Conservation (phyloP, 1,140 invertebrate genomes). For the Drosophila erecta region DNA sequence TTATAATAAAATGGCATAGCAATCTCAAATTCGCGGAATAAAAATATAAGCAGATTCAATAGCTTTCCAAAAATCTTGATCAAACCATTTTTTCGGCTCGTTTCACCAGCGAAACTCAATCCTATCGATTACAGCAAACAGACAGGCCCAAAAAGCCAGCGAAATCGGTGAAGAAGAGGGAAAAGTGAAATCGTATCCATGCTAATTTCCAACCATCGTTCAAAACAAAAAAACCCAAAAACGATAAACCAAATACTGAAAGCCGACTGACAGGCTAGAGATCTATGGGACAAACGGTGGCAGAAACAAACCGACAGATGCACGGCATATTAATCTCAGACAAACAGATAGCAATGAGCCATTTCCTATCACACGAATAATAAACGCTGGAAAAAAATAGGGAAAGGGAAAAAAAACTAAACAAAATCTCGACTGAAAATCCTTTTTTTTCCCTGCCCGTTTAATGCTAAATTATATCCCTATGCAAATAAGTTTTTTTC, state of each 20-base stretch:
- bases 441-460: constrained; percentile 69
- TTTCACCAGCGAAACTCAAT: constrained; percentile 40
- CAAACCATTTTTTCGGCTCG: constrained; percentile 41
- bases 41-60: neutral
- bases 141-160: constrained; percentile 15
- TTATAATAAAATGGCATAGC: neutral
- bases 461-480: constrained; percentile 83
- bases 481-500: constrained; percentile 83
- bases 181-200: constrained; percentile 80
- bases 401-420: constrained; percentile 33
- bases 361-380: constrained; percentile 67
- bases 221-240: constrained; percentile 29
- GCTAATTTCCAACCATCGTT: constrained; percentile 74
- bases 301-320: constrained; percentile 71
- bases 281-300: constrained; percentile 54
- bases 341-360: constrained; percentile 74
- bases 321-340: constrained; percentile 82
- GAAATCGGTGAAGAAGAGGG: constrained; percentile 5
- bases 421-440: constrained; percentile 63
- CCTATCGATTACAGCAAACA: constrained; percentile 59
- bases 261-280: constrained; percentile 64
- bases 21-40: neutral
- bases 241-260: constrained; percentile 50
- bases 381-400: constrained; percentile 28
- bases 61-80: constrained; percentile 18